A percentile compares a stretch with the other conserved stretches of the same genome.
Conservation (phyloP, 2,113 vertebrate genomes). For the Dissostichus mawsoni region DNA sequence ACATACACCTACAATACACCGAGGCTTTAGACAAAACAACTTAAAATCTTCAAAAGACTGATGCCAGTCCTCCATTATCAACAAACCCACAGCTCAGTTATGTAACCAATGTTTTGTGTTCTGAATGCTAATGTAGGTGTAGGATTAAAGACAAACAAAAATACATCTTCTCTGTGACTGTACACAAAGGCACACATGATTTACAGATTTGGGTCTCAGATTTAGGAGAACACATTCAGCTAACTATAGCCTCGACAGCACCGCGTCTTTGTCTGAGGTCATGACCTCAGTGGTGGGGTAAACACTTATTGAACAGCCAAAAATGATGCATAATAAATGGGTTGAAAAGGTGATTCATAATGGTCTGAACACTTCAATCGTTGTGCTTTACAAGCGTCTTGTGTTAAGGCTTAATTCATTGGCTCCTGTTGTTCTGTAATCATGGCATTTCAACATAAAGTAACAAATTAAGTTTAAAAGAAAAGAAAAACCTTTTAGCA, state of each 20-base stretch:
- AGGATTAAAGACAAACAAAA: conserved; percentile 2
- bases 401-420: too few species aligned
- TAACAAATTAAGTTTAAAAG: too few species aligned
- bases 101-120: conserved; percentile 25
- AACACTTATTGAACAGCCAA: neutral
- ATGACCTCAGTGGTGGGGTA: neutral
- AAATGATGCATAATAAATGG: too few species aligned
- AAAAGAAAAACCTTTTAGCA: neutral
- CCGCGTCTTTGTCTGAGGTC: neutral
- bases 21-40: neutral
- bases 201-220: neutral
- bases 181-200: neutral
- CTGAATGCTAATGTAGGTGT: conserved; percentile 10
- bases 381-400: too few species aligned
- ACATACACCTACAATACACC: conserved; percentile 15
- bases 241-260: neutral
- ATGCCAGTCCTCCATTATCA: neutral
- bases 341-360: neutral
- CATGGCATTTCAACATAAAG: too few species aligned
- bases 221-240: neutral
- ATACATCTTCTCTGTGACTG: neutral
- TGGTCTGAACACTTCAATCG: too few species aligned
- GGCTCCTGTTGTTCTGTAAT: too few species aligned
- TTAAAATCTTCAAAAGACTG: neutral
- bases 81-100: conserved; percentile 15